Evolutionary conservation across 2,888 invertebrate genomes (phyloP).

Genomic region (Amitus sp.): DNA sequence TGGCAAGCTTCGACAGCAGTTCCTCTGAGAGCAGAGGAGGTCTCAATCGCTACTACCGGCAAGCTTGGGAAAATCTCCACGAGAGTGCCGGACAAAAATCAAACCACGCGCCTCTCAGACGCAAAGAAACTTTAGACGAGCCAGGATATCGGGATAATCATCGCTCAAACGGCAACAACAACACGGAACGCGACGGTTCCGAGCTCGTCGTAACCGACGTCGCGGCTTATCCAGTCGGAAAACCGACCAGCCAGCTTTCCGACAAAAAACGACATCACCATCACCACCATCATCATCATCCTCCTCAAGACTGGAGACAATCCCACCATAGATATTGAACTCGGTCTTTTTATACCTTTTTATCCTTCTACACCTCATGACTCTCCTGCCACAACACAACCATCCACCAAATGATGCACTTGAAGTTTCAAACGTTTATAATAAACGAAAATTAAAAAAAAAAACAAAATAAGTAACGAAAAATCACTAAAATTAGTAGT

Average conservation of each 20-base stretch:
- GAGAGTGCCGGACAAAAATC: constrained; percentile 78
- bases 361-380: too few species aligned
- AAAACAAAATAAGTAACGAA: too few species aligned
- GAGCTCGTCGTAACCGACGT: constrained; percentile 81
- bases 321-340: constrained; percentile 68
- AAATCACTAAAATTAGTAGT: too few species aligned
- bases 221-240: constrained; percentile 63
- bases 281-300: constrained; percentile 69
- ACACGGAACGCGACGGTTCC: constrained; percentile 72
- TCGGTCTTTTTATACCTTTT: background rate
- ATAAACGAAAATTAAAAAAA: too few species aligned
- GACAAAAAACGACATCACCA: constrained; percentile 81
- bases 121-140: constrained; percentile 79
- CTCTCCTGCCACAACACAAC: too few species aligned
- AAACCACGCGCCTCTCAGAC: constrained; percentile 71
- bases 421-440: too few species aligned
- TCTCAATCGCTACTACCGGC: constrained; percentile 87
- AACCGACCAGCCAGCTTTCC: constrained; percentile 63
- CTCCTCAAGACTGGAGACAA: constrained; percentile 69
- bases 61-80: constrained; percentile 93
- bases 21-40: constrained; percentile 85
- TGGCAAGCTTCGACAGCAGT: constrained; percentile 89
- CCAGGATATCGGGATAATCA: constrained; percentile 66
- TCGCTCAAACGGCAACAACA: constrained; percentile 51
- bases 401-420: too few species aligned